These are phyloP conservation scores for Hephaestus fuliginosus DNA, from an alignment of 2,797 vertebrate genomes.

Conservation along the genomic window DNA sequence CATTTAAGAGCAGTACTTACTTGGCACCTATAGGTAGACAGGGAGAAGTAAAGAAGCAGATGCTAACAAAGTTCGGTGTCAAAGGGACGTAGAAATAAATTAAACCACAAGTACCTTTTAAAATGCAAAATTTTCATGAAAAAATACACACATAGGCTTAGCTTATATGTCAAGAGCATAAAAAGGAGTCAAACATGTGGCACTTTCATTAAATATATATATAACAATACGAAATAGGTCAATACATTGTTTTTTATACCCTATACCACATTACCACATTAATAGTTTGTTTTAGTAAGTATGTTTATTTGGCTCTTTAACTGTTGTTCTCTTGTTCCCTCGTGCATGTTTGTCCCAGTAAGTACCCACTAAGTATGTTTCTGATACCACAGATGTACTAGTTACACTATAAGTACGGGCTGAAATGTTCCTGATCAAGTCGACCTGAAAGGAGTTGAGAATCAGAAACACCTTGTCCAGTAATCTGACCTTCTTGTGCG, in stretches of 20 bases:
- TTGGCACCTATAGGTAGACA: background rate
- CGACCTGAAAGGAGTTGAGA: constrained; percentile 1
- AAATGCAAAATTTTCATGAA: background rate
- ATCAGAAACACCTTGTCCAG: constrained; percentile 6
- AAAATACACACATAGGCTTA: too few species aligned
- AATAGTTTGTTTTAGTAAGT: too few species aligned
- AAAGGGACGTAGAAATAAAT: background rate
- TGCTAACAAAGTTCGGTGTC: too few species aligned
- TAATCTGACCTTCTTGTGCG: constrained; percentile 6
- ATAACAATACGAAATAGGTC: too few species aligned
- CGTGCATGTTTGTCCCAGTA: background rate
- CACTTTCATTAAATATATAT: too few species aligned
- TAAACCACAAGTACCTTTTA: background rate
- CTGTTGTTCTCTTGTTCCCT: background rate
- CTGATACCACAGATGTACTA: background rate
- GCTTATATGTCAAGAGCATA: too few species aligned
- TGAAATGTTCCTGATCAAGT: background rate
- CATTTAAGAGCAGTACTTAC: background rate
- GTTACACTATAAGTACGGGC: background rate
- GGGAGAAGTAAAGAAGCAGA: background rate
- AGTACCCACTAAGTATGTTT: background rate
- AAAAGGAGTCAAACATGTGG: too few species aligned
- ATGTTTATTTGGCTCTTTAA: too few species aligned
- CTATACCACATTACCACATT: too few species aligned
- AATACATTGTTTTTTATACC: too few species aligned